phyloP scores from a whole-genome alignment of 2,113 vertebrate genomes.

The Trinectes maculatus region DNA sequence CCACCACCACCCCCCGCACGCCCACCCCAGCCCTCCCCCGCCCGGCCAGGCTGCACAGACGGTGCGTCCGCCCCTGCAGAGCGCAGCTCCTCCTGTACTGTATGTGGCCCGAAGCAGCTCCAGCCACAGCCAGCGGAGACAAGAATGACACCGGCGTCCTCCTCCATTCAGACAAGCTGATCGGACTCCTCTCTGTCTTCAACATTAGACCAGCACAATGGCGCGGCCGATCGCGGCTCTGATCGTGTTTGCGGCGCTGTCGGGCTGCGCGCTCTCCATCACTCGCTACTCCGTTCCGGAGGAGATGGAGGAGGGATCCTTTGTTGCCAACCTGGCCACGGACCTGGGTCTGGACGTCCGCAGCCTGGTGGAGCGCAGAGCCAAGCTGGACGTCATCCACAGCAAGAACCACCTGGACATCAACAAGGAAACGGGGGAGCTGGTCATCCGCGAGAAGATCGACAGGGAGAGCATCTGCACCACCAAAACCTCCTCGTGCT shows the following conservation, averaged over 20 bases:
- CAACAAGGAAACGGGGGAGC: conserved; percentile 82
- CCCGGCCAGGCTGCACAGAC: conserved; percentile 15
- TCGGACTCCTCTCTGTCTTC: conserved; percentile 10
- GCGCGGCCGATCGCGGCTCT: conserved; percentile 39
- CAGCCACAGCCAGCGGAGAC: conserved; percentile 59
- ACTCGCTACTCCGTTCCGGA: conserved; percentile 84
- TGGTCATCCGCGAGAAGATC: conserved; percentile 81
- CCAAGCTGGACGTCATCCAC: conserved; percentile 80
- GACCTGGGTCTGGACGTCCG: conserved; percentile 80
- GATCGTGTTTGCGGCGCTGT: conserved; percentile 67
- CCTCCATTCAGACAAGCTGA: conserved; percentile 45
- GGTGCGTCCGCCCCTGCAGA: conserved; percentile 66
- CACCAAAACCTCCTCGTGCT: conserved; percentile 79
- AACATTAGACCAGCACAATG: conserved; percentile 34
- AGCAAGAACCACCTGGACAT: conserved; percentile 82
- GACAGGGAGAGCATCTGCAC: conserved; percentile 83
- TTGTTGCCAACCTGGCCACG: conserved; percentile 82
- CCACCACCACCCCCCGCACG: neutral
- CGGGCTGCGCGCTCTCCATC: conserved; percentile 72
- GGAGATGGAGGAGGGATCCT: conserved; percentile 82
- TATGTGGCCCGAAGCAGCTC: conserved; percentile 61
- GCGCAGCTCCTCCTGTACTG: conserved; percentile 46
- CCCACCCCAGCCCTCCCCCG: neutral
- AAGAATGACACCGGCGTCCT: conserved; percentile 64
- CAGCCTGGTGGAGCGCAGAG: conserved; percentile 74